These are phyloP conservation scores for Tauraco hartlaubi DNA, from an alignment of 2,797 vertebrate genomes.

Conservation along the genomic window DNA sequence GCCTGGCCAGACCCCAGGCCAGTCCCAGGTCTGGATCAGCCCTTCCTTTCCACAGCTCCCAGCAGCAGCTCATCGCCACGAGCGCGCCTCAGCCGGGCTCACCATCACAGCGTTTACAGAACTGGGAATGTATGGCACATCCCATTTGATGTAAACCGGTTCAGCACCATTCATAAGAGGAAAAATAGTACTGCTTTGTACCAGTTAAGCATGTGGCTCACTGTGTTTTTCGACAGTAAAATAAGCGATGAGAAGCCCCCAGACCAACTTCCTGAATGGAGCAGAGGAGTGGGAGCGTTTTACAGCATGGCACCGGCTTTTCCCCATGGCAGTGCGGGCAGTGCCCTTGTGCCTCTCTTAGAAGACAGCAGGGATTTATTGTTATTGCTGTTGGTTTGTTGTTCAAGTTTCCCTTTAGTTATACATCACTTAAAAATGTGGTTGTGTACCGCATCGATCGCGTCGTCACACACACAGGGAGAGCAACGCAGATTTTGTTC, in stretches of 20 bases:
- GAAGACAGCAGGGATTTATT: accelerated
- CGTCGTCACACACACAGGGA: accelerated
- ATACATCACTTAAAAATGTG: accelerated
- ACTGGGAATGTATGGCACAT: neutral
- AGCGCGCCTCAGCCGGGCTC: too few species aligned
- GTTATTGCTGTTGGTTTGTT: accelerated
- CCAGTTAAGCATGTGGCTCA: accelerated
- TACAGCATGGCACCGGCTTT: accelerated
- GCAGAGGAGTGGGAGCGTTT: neutral
- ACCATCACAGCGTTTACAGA: too few species aligned
- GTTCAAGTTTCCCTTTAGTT: neutral
- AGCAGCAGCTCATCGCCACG: accelerated
- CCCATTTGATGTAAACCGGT: neutral
- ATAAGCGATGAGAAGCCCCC: accelerated
- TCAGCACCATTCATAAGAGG: neutral
- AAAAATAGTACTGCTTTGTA: accelerated
- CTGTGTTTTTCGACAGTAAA: accelerated
- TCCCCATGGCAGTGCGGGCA: too few species aligned
- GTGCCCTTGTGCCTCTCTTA: accelerated
- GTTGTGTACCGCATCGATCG: accelerated
- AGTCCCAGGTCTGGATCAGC: neutral
- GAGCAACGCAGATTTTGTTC: neutral
- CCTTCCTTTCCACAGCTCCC: neutral
- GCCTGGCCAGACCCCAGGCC: neutral
- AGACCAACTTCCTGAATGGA: accelerated